Conservation (phyloP, 2,113 vertebrate genomes). For the Pyrgilauda ruficollis region DNA sequence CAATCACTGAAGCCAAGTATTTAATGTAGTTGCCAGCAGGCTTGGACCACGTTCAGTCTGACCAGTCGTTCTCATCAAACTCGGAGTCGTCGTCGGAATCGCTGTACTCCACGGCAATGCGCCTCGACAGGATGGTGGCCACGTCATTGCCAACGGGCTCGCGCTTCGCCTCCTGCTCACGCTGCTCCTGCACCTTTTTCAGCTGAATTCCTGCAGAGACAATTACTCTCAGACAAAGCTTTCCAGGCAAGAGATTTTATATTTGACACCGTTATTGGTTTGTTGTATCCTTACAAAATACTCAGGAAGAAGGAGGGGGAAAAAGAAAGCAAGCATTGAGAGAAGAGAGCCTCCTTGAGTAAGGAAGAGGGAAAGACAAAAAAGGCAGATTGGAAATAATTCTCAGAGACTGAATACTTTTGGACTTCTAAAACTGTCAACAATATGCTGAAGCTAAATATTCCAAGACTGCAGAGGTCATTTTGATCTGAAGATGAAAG, state of each 20-base stretch:
- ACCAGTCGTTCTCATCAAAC: conserved; percentile 96
- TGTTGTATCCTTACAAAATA: neutral
- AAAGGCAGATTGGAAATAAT: neutral
- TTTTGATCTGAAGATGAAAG: neutral
- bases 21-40: neutral
- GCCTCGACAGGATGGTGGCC: conserved; percentile 93
- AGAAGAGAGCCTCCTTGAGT: neutral
- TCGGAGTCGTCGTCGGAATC: conserved; percentile 96
- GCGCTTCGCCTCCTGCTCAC: conserved; percentile 93
- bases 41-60: conserved; percentile 77
- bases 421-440: neutral
- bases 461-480: neutral
- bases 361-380: neutral
- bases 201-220: conserved; percentile 88
- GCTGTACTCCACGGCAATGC: conserved; percentile 96
- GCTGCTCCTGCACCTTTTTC: conserved; percentile 98
- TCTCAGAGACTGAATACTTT: neutral
- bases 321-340: neutral
- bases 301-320: neutral
- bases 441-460: neutral
- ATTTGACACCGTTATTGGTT: neutral
- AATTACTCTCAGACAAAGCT: neutral
- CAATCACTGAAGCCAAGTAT: neutral
- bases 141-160: conserved; percentile 94
- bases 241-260: neutral